A percentile compares a stretch with the other conserved stretches of the same genome.
Conservation (phyloP, 2,797 vertebrate genomes). For the Gambusia yucatana region DNA sequence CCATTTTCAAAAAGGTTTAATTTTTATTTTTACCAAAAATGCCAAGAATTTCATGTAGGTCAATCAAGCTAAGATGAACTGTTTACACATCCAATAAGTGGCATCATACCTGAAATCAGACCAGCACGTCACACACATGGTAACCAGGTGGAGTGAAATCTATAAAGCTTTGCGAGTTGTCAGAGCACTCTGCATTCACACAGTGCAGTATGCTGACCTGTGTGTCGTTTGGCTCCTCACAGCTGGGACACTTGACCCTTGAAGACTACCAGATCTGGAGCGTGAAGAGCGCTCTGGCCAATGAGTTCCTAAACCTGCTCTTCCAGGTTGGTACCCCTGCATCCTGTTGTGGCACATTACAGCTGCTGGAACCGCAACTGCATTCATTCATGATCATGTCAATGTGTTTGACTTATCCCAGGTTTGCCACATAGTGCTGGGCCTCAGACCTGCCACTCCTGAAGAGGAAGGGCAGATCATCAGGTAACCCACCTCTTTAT, state of each 20-base stretch:
- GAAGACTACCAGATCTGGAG: conserved; percentile 99
- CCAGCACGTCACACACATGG: background rate
- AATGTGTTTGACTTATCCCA: conserved; percentile 56
- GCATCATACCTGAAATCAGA: background rate
- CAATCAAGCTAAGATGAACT: too few species aligned
- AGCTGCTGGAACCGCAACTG: background rate
- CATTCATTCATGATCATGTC: background rate
- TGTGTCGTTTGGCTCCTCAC: conserved; percentile 25
- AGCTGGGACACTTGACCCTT: conserved; percentile 94
- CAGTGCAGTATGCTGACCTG: conserved; percentile 11
- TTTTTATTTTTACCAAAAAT: too few species aligned
- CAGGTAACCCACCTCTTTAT: conserved; percentile 75
- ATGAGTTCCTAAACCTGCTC: conserved; percentile 97
- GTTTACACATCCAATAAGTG: background rate
- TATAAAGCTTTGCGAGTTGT: background rate
- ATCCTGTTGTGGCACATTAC: background rate
- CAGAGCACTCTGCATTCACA: conserved; percentile 16
- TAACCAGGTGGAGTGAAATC: background rate
- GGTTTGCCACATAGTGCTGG: conserved; percentile 98
- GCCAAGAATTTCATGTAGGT: too few species aligned
- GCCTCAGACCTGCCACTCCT: conserved; percentile 92
- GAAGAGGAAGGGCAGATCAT: conserved; percentile 98
- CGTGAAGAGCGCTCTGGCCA: conserved; percentile 96
- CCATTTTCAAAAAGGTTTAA: too few species aligned
- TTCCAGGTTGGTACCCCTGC: conserved; percentile 87